Base-by-base conservation (phyloP, 2,113 vertebrate species). In the Phalacrocorax aristotelis region DNA sequence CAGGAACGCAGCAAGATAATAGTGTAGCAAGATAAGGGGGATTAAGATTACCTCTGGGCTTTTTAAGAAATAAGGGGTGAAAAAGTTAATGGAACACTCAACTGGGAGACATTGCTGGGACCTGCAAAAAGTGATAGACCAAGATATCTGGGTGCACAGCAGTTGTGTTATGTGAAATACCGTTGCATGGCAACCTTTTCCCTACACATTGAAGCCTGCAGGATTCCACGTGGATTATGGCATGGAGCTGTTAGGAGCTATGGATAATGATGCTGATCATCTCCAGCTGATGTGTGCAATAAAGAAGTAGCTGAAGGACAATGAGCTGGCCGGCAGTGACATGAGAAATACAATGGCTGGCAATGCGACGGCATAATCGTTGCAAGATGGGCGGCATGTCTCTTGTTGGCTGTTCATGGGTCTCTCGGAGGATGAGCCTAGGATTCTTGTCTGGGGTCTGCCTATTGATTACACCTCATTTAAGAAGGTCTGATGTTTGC, bases 21-120 rank as follows among this genome's bases (percentile, higher is more conserved):
- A 86, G 57, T 27, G 90, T 9, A 74, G 87, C 74, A 77, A 97
- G 95, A 97, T 96, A 96, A 96, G 75, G 58, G 25, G 94, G 94
- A 95, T 96, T 55, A 93, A 93, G 93, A 95, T 96, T 82, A 55
- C 64, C 77, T 80, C 75, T 86, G 44, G 83, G 52, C 42, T 52
- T 92, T 88, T 62, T 46, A 94, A 83, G 87, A 72, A 92, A 83
- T 52, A 92, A 94, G 49, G 72, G 93, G 93, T 94, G 90, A 93
- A 93, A 95, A 94, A 97, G 94, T 95, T 97, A 97, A 96, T 97
- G 92, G 95, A 95, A 96, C 34, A 30, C 72, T 90, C 91, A 75
- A 69, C 79, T 66, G 55, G 85, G 75, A 97, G 79, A 70, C 86
- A 68, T 30, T 84, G 87, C 74, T 74, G 68, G 93, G 68, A 81